Conservation (phyloP, 2,797 vertebrate species). For the Arnoldichthys spilopterus region DNA sequence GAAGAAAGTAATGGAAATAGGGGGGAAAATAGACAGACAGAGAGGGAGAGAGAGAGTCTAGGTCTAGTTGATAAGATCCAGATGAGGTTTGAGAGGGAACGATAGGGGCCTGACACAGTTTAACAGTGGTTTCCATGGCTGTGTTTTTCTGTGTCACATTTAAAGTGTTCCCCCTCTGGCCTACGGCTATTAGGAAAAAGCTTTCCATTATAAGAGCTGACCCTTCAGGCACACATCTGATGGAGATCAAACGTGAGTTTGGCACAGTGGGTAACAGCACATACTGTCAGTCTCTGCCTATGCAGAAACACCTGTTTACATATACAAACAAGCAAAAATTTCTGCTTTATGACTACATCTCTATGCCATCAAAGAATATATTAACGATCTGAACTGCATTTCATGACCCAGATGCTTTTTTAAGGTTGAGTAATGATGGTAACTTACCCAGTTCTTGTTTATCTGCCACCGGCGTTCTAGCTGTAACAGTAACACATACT, state of each 20-base stretch:
- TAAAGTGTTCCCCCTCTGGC: conserved; percentile 45
- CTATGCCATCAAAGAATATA: background rate
- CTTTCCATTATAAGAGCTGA: conserved; percentile 56
- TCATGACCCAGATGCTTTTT: background rate
- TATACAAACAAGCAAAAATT: background rate
- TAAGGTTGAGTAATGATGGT: conserved; percentile 4
- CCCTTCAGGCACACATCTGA: conserved; percentile 62
- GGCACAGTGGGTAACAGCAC: conserved; percentile 42
- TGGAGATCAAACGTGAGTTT: conserved; percentile 58
- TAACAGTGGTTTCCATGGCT: conserved; percentile 37
- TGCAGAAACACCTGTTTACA: background rate
- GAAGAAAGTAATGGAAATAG: background rate
- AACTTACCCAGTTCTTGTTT: conserved; percentile 72
- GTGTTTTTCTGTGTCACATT: conserved; percentile 29
- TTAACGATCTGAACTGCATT: background rate
- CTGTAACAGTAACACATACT: conserved; percentile 84
- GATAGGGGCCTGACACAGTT: conserved; percentile 52
- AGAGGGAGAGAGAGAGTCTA: background rate
- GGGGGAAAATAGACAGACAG: conserved; percentile 16
- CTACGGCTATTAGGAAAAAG: conserved; percentile 49
- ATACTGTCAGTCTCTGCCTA: background rate
- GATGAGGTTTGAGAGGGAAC: conserved; percentile 54
- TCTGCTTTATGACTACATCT: background rate
- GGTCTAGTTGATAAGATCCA: conserved; percentile 54
- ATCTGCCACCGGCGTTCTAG: conserved; percentile 75